phyloP scores from a whole-genome alignment of 2,888 invertebrate species.

The Notodonta dromedarius region DNA sequence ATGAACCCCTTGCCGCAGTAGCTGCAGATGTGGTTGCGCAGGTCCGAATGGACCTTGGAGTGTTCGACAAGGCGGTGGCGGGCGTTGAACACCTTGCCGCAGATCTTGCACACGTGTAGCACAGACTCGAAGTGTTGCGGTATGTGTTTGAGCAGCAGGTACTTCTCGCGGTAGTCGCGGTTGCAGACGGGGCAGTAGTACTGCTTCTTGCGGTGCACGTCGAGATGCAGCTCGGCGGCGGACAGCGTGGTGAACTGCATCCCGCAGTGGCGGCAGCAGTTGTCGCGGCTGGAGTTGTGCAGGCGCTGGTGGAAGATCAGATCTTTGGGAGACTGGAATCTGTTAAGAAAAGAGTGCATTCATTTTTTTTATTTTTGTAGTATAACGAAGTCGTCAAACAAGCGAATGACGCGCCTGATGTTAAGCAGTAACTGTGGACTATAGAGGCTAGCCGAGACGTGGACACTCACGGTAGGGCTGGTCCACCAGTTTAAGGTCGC shows the following conservation, averaged over 20 bases:
- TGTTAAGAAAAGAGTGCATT: constrained; percentile 29
- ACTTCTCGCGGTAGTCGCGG: constrained; percentile 79
- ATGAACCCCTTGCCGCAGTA: constrained; percentile 79
- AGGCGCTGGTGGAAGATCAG: constrained; percentile 58
- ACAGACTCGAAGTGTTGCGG: constrained; percentile 63
- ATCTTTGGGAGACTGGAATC: constrained; percentile 61
- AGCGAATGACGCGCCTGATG: no score
- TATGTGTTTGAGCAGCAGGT: constrained; percentile 63
- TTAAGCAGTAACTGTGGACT: no score
- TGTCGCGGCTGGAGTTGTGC: constrained; percentile 46
- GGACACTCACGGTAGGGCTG: no score
- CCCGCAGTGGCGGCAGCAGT: constrained; percentile 67
- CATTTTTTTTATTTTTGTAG: no score
- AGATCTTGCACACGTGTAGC: constrained; percentile 81
- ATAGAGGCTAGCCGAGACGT: no score
- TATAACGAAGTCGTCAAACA: no score
- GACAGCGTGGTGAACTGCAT: constrained; percentile 57
- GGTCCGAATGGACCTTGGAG: constrained; percentile 64
- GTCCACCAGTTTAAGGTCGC: no score
- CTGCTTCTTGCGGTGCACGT: constrained; percentile 58
- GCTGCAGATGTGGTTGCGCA: constrained; percentile 76
- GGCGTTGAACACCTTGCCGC: constrained; percentile 68
- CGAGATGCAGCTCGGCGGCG: constrained; percentile 62
- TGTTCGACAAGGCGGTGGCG: constrained; percentile 62
- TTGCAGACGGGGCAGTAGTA: constrained; percentile 84